These are phyloP conservation scores for Aplocera efformata DNA, from an alignment of 2,888 invertebrate species.

Conservation along the genomic window DNA sequence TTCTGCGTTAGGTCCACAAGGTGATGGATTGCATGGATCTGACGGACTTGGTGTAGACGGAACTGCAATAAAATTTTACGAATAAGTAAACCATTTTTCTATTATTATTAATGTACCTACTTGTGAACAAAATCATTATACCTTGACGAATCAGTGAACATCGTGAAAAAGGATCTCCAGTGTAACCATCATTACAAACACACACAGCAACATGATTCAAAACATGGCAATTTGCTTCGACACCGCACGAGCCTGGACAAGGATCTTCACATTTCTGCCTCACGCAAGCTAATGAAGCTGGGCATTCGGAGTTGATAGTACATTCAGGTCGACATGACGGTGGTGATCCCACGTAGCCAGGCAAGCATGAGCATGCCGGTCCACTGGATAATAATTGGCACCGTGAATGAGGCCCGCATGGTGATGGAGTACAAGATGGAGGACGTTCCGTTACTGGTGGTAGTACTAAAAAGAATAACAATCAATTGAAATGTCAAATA, in stretches of 20 bases:
- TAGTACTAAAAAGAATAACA: conserved; percentile 45
- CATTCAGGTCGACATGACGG: conserved; percentile 91
- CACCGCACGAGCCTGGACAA: conserved; percentile 90
- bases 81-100: not conserved
- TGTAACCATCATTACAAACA: conserved; percentile 86
- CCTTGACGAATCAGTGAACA: conserved; percentile 82
- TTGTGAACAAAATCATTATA: conserved; percentile 22
- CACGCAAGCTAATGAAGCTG: conserved; percentile 87
- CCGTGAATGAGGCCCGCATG: conserved; percentile 91
- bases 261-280: conserved; percentile 91
- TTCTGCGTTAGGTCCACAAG: conserved; percentile 86
- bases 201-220: conserved; percentile 91
- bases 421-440: conserved; percentile 89
- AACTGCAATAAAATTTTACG: conserved; percentile 40
- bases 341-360: conserved; percentile 88
- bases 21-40: conserved; percentile 85
- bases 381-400: conserved; percentile 87
- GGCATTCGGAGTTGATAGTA: conserved; percentile 88
- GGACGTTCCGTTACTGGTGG: conserved; percentile 81
- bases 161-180: conserved; percentile 90
- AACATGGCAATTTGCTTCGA: conserved; percentile 88
- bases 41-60: conserved; percentile 58
- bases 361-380: conserved; percentile 89
- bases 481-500: not conserved
- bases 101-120: conserved; percentile 1